Evolutionary conservation across 92 coral and sea anemone species (phyloP), one percentile per base, ranked within the genome.

Genomic region (Porites rus): DNA sequence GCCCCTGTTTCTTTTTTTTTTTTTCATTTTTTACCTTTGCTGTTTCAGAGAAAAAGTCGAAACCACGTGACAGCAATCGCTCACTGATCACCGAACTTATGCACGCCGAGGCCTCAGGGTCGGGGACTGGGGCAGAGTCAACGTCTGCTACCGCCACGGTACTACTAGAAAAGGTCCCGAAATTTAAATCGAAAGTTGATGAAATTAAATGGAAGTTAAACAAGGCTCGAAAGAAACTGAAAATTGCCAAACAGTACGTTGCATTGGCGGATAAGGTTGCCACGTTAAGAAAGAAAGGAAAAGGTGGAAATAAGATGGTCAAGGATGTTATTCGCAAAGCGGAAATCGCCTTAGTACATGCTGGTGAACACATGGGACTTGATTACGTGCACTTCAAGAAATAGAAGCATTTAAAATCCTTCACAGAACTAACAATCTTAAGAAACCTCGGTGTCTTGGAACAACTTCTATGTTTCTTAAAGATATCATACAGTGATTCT

Each of bases 281-380:
- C 1, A 82, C 83, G 79, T 38, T 84, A 19, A 74, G 83, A 54
- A 81, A 93, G 73, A 83, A 80, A 13, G 93, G 87, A 51, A 76
- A 74, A 6, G 74, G 80, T 17, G 87, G 83, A 6, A 84, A 87
- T 31, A 84, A 70, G 28, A 88, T 84, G 53, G 96, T 96, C 9
- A 93, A 89, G 65, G 88, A 91, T 64, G 90, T 96, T n/a, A 96
- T 96, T 46, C 70, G 86, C 12, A 94, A 90, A 62, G 98, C 99
- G 12, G 98, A 96, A 54, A 79, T 76, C 28, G 96, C 93, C 19
- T 70, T 96, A 54, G 90, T 96, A 18, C 93, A 93, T 79, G 91
- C 99, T 16, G 99, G 99, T 21, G 99, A 96, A 65, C 92, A 86
- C 58, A 90, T 96, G 95, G 99, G 99, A 25, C 92, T 96, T 7